Base-by-base conservation (phyloP, 2,888 invertebrate genomes). In the Hypomecis punctinalis region DNA sequence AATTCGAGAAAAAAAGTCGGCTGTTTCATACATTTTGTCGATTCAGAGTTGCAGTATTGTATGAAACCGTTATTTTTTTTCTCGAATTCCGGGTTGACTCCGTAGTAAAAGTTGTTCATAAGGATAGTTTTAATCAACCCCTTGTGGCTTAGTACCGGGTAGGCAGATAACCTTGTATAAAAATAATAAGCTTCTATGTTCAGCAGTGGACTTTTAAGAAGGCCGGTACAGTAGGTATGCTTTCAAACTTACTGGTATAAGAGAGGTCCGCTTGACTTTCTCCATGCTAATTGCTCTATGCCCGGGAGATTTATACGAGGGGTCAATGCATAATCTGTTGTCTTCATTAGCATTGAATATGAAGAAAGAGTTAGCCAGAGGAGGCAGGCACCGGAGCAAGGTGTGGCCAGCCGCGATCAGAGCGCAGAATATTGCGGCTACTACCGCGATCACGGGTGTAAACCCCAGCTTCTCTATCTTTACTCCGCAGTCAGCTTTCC, bases 261-360 rank as follows among this genome's bases (percentile, higher is more conserved):
- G 66, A 3, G 89, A 89, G 0, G 52, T 67, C 11, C 73, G 78
- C 55, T 70, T 84, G 7, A 68, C 49, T 42, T 61, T 71, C 2
- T 84, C 80, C 0, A 76, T 61, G 39, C 76, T 76, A 33, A 66
- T 57, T 0, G 67, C 66, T 0, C 63, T 40, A 6, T 58, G 48
- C 0, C 70, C 78, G 3, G 81, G 77, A 0, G 77, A 58, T 13
- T 53, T 73, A 63, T 80, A 81, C 3, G 82, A 59, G 0, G 77
- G 76, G 67, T 73, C 87, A 10, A 91, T 83, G 65, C 86, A 86
- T 0, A 92, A 80, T 13, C 92, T 76, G 72, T 92, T 92, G 74
- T 91, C 92, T 68, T 91, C 92, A 58, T 91, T 91, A 0, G 84
- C 85, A 65, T 91, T 91, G 75, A 91, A 92, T 49, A 91, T 88